Base-by-base conservation (phyloP, 2,888 invertebrate species). In the Chaetoderma sp. region DNA sequence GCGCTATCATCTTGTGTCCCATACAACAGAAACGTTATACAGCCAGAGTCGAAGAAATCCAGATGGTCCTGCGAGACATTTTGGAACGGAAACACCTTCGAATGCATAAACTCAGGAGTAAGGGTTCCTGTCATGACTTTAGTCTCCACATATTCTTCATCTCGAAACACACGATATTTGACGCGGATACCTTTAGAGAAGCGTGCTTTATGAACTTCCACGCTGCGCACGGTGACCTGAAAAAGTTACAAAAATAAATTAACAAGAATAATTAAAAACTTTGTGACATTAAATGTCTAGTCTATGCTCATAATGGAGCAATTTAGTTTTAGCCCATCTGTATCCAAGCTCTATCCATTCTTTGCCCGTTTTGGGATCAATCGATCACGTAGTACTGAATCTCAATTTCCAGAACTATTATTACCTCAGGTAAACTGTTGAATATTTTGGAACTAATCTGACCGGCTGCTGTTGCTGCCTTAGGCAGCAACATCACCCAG, bases 1-100 rank as follows among this genome's bases (percentile, higher is more conserved):
- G 70, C 60, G 0, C 75, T 67, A 60, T 86, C 87, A 54, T 85
- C 85, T 65, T 87, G 87, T n/a, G 76, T 74, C 0, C 82, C 86
- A 67, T 83, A 85, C 3, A 87, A 74, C 55, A 78, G 67, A 70
- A 87, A 85, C 13, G 85, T 86, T 52, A 87, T 81, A 71, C 80
- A 82, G 23, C 84, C 82, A 23, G 69, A 69, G 54, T 84, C 83
- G 68, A 87, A 86, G 72, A 82, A 86, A 21, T 82, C 80, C 30
- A 87, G 73, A 72, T 85, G 85, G n/a, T 85, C 82, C 63, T 80
- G 74, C 10, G 74, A 78, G 21, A 86, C 71, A 27, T 73, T 74
- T 23, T 72, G 64, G 57, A 86, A 81, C 27, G 78, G 68, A 56
- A 84, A 74, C 30, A 83, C 71, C 67, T 80, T 79, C 30, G 78